Conservation (phyloP, 2,113 vertebrate species). For the Benitochromis conjunctus region DNA sequence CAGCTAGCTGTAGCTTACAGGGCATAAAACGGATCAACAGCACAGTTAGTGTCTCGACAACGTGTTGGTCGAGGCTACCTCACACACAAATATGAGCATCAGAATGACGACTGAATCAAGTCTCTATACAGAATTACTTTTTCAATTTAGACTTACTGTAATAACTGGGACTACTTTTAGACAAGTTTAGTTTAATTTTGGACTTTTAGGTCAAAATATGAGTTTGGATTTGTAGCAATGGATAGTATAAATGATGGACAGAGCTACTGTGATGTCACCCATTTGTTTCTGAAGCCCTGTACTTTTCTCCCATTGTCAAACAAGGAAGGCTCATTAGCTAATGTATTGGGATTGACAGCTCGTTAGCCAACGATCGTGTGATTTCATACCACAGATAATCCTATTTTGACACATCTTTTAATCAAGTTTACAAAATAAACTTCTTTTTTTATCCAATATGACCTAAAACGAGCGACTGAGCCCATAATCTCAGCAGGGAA, state of each 20-base stretch:
- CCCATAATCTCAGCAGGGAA: background rate
- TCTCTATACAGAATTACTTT: background rate
- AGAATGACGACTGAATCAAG: too few relatives aligned
- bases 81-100: too few relatives aligned
- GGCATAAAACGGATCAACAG: background rate
- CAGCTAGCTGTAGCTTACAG: background rate
- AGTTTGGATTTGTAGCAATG: background rate
- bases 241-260: background rate
- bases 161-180: background rate
- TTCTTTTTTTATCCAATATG: background rate
- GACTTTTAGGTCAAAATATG: background rate
- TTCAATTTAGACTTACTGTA: background rate
- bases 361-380: background rate
- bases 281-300: background rate
- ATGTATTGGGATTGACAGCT: background rate
- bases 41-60: background rate
- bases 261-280: background rate
- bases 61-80: too few relatives aligned
- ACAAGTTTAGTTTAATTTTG: background rate
- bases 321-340: background rate
- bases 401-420: background rate
- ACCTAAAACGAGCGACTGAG: background rate
- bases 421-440: background rate
- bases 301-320: background rate
- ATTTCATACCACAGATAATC: background rate